phyloP scores from a whole-genome alignment of 2,888 invertebrate genomes.

The Marasmarcha lunaedactyla region DNA sequence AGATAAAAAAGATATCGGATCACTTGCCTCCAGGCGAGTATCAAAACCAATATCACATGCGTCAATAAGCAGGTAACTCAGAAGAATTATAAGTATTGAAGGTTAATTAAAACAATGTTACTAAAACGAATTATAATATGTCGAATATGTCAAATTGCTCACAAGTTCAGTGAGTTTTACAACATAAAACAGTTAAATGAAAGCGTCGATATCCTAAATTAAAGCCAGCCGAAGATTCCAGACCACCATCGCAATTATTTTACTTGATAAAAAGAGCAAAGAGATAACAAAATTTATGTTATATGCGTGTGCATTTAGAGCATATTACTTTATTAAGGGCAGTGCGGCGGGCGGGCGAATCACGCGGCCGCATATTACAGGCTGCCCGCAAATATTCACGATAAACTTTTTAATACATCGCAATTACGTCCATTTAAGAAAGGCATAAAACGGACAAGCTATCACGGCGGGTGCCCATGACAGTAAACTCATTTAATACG shows the following conservation, averaged over 20 bases:
- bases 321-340: constrained; percentile 67
- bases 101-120: constrained; percentile 15
- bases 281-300: constrained; percentile 58
- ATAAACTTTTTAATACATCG: constrained; percentile 57
- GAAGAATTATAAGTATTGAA: constrained; percentile 23
- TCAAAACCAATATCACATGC: constrained; percentile 9
- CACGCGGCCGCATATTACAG: constrained; percentile 37
- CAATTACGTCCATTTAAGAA: constrained; percentile 54
- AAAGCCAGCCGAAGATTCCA: constrained; percentile 42
- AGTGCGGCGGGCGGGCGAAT: constrained; percentile 51
- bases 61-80: constrained; percentile 28
- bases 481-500: constrained; percentile 33
- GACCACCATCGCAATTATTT: constrained; percentile 65
- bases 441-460: constrained; percentile 43
- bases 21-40: background rate
- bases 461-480: constrained; percentile 36
- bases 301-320: constrained; percentile 65
- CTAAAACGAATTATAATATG: background rate
- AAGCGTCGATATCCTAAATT: constrained; percentile 52
- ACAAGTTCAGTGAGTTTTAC: constrained; percentile 9
- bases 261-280: constrained; percentile 57
- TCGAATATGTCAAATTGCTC: constrained; percentile 6
- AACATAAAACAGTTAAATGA: constrained; percentile 6
- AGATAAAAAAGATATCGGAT: background rate
- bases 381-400: constrained; percentile 36